Evolutionary conservation across 23 tunicate genomes (phyloP).

Genomic region (Halocynthia aurantium): DNA sequence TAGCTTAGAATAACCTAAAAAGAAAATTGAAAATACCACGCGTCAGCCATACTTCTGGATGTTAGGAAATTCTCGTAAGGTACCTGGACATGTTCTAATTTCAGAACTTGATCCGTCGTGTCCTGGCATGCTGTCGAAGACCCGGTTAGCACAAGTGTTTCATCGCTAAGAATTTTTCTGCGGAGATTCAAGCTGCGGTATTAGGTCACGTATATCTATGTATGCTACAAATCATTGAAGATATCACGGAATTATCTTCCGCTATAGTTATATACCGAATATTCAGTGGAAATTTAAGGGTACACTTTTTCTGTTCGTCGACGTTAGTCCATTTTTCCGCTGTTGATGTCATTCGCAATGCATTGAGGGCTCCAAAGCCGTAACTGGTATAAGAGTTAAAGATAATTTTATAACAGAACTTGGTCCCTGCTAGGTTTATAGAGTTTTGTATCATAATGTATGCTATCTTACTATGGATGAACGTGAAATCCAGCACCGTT

Average conservation of each 20-base stretch:
- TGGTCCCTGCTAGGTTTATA: neutral
- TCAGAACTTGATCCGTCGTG: slow-evolving; percentile 6
- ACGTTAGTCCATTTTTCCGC: slow-evolving; percentile 17
- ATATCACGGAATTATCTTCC: too few species aligned
- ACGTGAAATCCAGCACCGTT: slow-evolving; percentile 26
- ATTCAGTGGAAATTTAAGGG: neutral
- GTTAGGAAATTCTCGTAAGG: neutral
- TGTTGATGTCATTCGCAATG: slow-evolving; percentile 1
- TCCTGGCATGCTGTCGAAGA: neutral
- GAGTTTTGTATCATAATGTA: neutral
- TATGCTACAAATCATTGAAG: neutral
- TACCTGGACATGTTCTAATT: slow-evolving; percentile 24
- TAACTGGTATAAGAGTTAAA: slow-evolving; percentile 4
- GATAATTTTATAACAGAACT: neutral
- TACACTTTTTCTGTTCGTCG: neutral
- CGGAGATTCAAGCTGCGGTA: neutral
- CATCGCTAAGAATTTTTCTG: slow-evolving; percentile 7
- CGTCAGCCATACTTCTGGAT: neutral
- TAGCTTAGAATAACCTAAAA: slow-evolving; percentile 26
- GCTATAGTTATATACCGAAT: neutral
- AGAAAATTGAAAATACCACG: neutral
- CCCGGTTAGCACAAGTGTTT: neutral
- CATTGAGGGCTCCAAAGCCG: slow-evolving; percentile 28
- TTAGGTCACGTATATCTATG: neutral
- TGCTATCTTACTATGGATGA: slow-evolving; percentile 10